Evolutionary conservation across 2,797 vertebrate species (phyloP), one percentile per base, ranked within the genome.

Genomic region (Gallinago solitaria): DNA sequence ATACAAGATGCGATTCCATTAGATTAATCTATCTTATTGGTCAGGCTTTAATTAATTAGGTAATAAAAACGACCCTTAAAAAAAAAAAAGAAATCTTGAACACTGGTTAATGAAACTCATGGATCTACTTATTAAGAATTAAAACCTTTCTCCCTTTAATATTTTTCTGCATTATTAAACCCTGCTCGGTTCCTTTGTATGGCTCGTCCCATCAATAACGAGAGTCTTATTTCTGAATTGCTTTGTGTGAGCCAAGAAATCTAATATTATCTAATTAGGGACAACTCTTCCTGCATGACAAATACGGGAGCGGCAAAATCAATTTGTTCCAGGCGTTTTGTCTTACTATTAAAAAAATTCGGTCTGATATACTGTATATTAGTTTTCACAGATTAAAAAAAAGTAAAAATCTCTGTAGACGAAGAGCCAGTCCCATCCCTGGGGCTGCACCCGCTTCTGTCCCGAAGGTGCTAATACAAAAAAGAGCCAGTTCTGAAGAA

Each of bases 11-110:
- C 45, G 27, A 91, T 94, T 96, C 83, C 96, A 89, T 95, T 96
- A 97, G 95, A 94, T 78, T 48, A 96, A 97, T 95, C 81, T 90
- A 86, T 96, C 96, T 96, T 92, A 94, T 89, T 97, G 95, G 96
- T 83, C 93, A 83, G 83, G 82, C 68, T 95, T 97, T 97, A 96
- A 97, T 97, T 97, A 98, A 97, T 98, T 95, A 97, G 95, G 87
- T 95, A 97, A 94, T 89, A 96, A 97, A 96, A 90, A 47, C 24
- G 28, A 78, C 76, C 95, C 92, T 83, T 92, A 81, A 96, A 94
- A 91, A 92, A 39, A 37, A 39, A 87, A 77, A 6, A 16, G 90
- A 87, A 80, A 18, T 10, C 91, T 91, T 61, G 71, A 94, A 67
- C 2, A 3, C 71, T 84, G 90, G 68, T 89, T 97, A 97, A 97